These are phyloP conservation scores for Falco cherrug DNA, from an alignment of 2,797 vertebrate genomes.

Conservation along the genomic window DNA sequence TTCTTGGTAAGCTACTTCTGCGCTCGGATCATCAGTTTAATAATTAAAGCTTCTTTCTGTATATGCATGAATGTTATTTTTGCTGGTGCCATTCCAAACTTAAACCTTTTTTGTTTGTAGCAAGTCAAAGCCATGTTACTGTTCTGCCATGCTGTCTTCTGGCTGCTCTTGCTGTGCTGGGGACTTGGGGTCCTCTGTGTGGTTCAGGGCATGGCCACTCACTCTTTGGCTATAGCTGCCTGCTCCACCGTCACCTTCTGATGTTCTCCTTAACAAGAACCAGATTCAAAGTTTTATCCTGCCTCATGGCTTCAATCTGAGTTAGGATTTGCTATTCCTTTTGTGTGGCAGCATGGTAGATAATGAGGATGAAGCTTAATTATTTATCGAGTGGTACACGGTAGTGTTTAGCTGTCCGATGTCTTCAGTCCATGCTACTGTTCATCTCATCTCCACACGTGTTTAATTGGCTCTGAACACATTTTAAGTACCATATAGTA, in stretches of 20 bases:
- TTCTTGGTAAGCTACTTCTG: conserved; percentile 26
- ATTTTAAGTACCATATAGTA: accelerated
- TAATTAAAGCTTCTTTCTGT: conserved; percentile 24
- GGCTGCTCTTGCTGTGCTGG: accelerated
- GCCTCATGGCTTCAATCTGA: not conserved
- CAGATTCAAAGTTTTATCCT: not conserved
- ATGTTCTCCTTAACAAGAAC: not conserved
- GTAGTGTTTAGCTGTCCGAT: not conserved
- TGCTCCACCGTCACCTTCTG: not conserved
- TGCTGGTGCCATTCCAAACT: not conserved
- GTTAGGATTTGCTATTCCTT: not conserved
- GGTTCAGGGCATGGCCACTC: not conserved
- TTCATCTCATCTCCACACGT: not conserved
- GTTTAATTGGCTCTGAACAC: not conserved
- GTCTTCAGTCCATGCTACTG: accelerated
- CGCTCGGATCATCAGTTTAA: not conserved
- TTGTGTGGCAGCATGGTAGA: not conserved
- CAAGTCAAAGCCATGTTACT: not conserved
- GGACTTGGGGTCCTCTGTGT: not conserved
- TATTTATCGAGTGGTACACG: accelerated
- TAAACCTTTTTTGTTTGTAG: not conserved
- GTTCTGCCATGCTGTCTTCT: not conserved
- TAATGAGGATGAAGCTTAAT: not conserved
- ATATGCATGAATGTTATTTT: not conserved
- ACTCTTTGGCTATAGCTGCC: accelerated